These are phyloP conservation scores for Nylanderia fulva DNA, from an alignment of 1,140 invertebrate genomes.

Conservation along the genomic window DNA sequence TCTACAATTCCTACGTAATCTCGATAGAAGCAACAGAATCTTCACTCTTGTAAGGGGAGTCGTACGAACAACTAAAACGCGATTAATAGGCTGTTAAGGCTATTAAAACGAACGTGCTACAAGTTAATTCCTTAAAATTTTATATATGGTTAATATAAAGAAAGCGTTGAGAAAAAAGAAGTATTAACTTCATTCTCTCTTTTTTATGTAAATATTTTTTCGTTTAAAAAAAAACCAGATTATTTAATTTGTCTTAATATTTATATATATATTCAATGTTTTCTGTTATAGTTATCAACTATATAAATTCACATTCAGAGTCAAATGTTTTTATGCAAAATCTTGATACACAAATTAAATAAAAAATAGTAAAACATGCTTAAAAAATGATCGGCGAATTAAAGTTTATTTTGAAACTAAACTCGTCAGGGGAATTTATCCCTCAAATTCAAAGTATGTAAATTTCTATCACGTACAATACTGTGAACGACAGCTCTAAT, in stretches of 20 bases:
- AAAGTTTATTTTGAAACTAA: neutral
- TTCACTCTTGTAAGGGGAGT: neutral
- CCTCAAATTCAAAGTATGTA: too few relatives aligned
- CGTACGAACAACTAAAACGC: neutral
- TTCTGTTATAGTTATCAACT: neutral
- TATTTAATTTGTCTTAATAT: neutral
- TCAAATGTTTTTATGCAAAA: neutral
- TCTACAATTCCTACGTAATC: conserved; percentile 24
- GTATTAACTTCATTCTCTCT: neutral
- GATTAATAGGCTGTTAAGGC: neutral
- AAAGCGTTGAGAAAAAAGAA: neutral
- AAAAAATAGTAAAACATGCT: neutral
- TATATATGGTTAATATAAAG: neutral
- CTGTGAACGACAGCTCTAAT: neutral
- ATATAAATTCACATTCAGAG: neutral
- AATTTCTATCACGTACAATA: neutral
- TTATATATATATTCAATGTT: neutral
- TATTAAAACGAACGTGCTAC: neutral
- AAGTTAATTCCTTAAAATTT: neutral
- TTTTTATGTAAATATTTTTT: neutral
- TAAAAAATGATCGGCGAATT: neutral
- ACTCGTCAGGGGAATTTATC: neutral
- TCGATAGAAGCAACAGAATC: conserved; percentile 21
- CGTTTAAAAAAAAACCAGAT: neutral
- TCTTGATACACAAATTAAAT: conserved; percentile 6